Percentiles rank a stretch among this genome's conserved stretches.
phyloP scores from a whole-genome alignment of 2,797 vertebrate genomes.

The Gobionotothen gibberifrons region DNA sequence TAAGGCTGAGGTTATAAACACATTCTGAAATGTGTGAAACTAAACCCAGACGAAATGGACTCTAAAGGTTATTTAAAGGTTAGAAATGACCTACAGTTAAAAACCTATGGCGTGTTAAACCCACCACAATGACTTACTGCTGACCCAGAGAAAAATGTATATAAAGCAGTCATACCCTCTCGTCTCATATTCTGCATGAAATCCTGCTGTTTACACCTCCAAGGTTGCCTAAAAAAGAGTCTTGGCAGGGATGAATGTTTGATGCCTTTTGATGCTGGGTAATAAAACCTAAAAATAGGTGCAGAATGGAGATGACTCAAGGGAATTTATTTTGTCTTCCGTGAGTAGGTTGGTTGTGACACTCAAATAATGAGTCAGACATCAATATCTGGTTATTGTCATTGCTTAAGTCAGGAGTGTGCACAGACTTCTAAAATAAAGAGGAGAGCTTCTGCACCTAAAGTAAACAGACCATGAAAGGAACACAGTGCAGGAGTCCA shows the following conservation, averaged over 20 bases:
- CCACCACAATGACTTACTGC: background rate
- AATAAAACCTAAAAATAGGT: background rate
- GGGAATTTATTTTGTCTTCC: background rate
- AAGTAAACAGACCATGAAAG: no score
- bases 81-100: background rate
- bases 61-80: background rate
- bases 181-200: background rate
- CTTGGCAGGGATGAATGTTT: background rate
- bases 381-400: background rate
- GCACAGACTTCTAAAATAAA: no score
- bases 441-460: no score
- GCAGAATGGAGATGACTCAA: background rate
- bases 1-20: background rate
- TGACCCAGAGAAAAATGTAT: background rate
- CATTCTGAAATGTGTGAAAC: no score
- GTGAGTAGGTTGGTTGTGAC: background rate
- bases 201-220: background rate
- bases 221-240: background rate
- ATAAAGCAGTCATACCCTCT: background rate
- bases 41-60: background rate
- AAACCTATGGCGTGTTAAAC: background rate
- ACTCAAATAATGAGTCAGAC: background rate
- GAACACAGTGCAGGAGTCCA: no score
- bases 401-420: background rate
- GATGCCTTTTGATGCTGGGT: background rate